phyloP scores from a whole-genome alignment of 1,140 invertebrate genomes.

The Aphelinus certus region DNA sequence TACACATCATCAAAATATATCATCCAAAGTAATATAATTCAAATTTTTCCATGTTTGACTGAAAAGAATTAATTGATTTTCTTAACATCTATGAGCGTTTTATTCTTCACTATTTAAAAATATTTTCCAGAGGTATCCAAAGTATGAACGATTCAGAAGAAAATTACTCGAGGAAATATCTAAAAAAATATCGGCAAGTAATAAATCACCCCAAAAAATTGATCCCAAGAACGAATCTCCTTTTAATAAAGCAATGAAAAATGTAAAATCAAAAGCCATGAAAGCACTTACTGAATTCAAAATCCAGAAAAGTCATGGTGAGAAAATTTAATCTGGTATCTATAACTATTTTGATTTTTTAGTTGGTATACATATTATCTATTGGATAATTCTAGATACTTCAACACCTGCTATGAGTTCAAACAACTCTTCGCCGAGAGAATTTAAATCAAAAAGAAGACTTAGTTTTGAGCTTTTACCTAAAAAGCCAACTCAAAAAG shows the following conservation, averaged over 20 bases:
- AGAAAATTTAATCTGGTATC: slow-evolving; percentile 18
- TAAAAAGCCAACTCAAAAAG: slow-evolving; percentile 48
- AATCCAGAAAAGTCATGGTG: slow-evolving; percentile 56
- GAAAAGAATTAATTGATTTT: background rate
- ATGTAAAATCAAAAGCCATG: slow-evolving; percentile 67
- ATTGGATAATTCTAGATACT: slow-evolving; percentile 32
- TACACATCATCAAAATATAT: slow-evolving; percentile 65
- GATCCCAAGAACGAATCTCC: slow-evolving; percentile 55
- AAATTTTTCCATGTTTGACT: slow-evolving; percentile 3
- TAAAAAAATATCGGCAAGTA: slow-evolving; percentile 51
- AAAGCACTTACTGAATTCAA: slow-evolving; percentile 60
- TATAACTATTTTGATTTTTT: background rate
- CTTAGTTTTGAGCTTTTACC: slow-evolving; percentile 43
- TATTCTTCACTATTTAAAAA: slow-evolving; percentile 5
- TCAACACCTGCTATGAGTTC: slow-evolving; percentile 43
- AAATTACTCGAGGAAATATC: slow-evolving; percentile 65
- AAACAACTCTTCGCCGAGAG: slow-evolving; percentile 40
- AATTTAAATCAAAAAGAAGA: slow-evolving; percentile 35
- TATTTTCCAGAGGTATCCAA: slow-evolving; percentile 64
- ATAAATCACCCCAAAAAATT: slow-evolving; percentile 43
- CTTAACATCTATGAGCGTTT: background rate
- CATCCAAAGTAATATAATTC: slow-evolving; percentile 61
- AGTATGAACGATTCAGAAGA: slow-evolving; percentile 64
- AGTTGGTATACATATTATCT: background rate
- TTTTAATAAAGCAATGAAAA: slow-evolving; percentile 60